These are phyloP conservation scores for Drosophila birchii DNA, from an alignment of 2,888 invertebrate genomes.

Conservation along the genomic window DNA sequence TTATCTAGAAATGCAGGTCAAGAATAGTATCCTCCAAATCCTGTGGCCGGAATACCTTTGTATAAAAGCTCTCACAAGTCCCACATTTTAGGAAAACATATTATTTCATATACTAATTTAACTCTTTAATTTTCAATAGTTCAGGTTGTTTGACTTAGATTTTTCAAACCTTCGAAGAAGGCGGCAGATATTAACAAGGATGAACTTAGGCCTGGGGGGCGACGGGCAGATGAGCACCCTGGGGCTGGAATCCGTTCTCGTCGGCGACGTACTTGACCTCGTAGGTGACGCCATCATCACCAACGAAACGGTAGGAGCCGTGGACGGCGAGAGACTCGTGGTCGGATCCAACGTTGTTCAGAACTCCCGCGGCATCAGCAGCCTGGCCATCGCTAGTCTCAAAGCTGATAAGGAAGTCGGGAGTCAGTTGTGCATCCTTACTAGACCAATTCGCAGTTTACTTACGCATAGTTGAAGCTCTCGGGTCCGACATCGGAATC, in stretches of 20 bases:
- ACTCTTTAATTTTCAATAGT: constrained; percentile 18
- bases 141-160: constrained; percentile 15
- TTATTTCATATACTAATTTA: background rate
- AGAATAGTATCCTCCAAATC: too few relatives aligned
- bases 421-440: background rate
- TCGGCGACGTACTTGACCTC: constrained; percentile 85
- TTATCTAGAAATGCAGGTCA: too few relatives aligned
- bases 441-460: background rate
- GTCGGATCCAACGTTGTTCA: constrained; percentile 86
- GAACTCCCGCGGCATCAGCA: constrained; percentile 85
- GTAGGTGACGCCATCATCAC: constrained; percentile 86
- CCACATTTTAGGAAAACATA: background rate
- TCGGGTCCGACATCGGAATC: constrained; percentile 84
- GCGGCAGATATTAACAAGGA: constrained; percentile 6
- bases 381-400: constrained; percentile 85
- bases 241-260: constrained; percentile 85
- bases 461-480: constrained; percentile 85
- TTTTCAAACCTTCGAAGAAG: background rate
- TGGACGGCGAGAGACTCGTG: constrained; percentile 85
- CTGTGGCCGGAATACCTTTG: background rate
- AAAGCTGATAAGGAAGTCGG: constrained; percentile 23
- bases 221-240: constrained; percentile 85
- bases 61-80: background rate
- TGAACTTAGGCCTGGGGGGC: constrained; percentile 60
- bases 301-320: constrained; percentile 86